Percentiles rank a stretch among this genome's conserved stretches.
These are phyloP conservation scores for Sinella curviseta DNA, from an alignment of 1,140 invertebrate genomes.

Conservation along the genomic window DNA sequence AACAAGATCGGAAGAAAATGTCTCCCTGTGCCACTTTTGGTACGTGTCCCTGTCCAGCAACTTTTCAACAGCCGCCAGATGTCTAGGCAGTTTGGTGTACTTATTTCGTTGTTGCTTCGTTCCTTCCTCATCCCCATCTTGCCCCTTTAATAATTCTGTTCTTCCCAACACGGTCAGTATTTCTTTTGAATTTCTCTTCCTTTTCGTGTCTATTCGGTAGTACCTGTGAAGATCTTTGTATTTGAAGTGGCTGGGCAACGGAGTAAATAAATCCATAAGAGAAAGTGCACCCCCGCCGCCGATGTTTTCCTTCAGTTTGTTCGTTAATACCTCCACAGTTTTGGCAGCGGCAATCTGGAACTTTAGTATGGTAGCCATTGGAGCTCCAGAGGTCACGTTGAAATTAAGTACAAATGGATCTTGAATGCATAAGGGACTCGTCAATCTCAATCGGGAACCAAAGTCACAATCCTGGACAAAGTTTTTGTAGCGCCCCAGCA, in stretches of 20 bases:
- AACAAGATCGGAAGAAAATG: background rate
- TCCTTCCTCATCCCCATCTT: background rate
- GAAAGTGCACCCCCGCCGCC: background rate
- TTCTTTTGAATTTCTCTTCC: background rate
- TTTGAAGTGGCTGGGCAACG: background rate
- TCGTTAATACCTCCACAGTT: constrained; percentile 4
- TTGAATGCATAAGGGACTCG: constrained; percentile 17
- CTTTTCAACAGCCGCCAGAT: background rate
- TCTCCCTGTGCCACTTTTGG: background rate
- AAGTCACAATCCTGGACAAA: constrained; percentile 3
- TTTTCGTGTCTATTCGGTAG: background rate
- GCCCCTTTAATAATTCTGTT: no score
- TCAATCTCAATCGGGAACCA: background rate
- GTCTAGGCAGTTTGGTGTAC: background rate
- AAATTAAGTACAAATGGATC: constrained; percentile 37
- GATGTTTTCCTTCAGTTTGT: background rate
- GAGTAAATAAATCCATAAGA: background rate
- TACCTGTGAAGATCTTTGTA: no score
- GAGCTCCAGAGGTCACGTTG: constrained; percentile 27
- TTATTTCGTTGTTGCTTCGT: background rate
- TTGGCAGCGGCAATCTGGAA: constrained; percentile 25
- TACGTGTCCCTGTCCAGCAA: background rate
- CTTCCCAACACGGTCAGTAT: no score
- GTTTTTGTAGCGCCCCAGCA: constrained; percentile 29
- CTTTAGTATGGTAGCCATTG: background rate